phyloP scores from a whole-genome alignment of 2,888 invertebrate species.

The Apodemia duryi region DNA sequence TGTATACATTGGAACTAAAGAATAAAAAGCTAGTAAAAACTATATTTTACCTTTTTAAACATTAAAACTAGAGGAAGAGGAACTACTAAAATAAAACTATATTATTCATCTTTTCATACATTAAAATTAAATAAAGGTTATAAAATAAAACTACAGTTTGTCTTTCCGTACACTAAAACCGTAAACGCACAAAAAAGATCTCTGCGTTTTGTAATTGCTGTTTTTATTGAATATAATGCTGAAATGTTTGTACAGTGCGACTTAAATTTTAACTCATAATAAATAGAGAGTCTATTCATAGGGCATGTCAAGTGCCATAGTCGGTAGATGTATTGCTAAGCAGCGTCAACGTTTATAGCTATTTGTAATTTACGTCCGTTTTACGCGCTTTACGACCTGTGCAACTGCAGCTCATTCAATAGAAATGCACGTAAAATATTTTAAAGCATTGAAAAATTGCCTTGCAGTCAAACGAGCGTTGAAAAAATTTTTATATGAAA shows the following conservation, averaged over 20 bases:
- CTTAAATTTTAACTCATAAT: slow-evolving; percentile 11
- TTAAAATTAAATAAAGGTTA: neutral
- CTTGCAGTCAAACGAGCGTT: neutral
- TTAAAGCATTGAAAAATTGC: slow-evolving; percentile 23
- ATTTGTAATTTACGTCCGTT: slow-evolving; percentile 51
- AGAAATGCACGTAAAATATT: slow-evolving; percentile 35
- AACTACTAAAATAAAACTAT: neutral
- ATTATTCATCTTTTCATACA: neutral
- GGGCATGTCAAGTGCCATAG: slow-evolving; percentile 24
- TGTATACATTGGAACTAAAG: too few species aligned
- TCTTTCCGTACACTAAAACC: neutral
- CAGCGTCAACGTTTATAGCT: slow-evolving; percentile 46
- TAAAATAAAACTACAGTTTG: neutral
- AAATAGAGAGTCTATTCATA: slow-evolving; percentile 21
- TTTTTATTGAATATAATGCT: slow-evolving; percentile 5
- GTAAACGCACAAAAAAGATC: neutral
- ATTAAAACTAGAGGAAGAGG: neutral
- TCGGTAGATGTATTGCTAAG: slow-evolving; percentile 30
- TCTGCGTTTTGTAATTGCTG: neutral
- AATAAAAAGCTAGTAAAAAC: too few species aligned
- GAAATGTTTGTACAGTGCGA: slow-evolving; percentile 7
- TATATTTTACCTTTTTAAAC: neutral
- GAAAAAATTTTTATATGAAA: slow-evolving; percentile 10
- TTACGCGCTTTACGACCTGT: slow-evolving; percentile 49
- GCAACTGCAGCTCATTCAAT: slow-evolving; percentile 44